phyloP scores from a whole-genome alignment of 2,797 vertebrate genomes.

The Amazonetta brasiliensis region DNA sequence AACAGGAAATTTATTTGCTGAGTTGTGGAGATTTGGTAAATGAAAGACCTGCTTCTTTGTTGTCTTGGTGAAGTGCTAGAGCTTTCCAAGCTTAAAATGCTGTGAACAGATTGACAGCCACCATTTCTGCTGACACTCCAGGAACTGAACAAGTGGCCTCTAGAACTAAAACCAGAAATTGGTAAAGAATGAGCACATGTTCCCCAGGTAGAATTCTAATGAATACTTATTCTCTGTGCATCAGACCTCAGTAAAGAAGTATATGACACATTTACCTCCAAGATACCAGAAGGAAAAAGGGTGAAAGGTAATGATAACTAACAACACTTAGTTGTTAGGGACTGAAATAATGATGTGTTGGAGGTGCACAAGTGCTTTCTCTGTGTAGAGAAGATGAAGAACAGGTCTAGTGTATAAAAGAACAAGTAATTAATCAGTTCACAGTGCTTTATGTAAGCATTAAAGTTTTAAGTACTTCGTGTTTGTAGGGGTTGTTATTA shows the following conservation, averaged over 20 bases:
- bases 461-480: constrained; percentile 14
- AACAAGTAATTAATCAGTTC: not conserved
- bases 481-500: constrained; percentile 42
- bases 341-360: not conserved
- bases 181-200: not conserved
- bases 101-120: not conserved
- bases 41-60: not conserved
- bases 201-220: not conserved
- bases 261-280: not conserved
- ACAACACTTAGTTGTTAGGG: not conserved
- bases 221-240: rapidly evolving
- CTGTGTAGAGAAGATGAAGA: not conserved
- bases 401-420: not conserved
- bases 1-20: not conserved
- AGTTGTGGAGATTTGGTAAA: not conserved
- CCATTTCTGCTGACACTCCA: not conserved
- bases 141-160: not conserved
- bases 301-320: not conserved
- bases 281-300: not conserved
- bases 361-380: not conserved
- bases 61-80: not conserved
- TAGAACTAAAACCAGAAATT: not conserved
- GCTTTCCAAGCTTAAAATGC: not conserved
- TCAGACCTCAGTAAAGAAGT: not conserved
- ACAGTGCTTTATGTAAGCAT: constrained; percentile 4